Base-by-base conservation (phyloP, 2,113 vertebrate species). In the Phalacrocorax carbo region DNA sequence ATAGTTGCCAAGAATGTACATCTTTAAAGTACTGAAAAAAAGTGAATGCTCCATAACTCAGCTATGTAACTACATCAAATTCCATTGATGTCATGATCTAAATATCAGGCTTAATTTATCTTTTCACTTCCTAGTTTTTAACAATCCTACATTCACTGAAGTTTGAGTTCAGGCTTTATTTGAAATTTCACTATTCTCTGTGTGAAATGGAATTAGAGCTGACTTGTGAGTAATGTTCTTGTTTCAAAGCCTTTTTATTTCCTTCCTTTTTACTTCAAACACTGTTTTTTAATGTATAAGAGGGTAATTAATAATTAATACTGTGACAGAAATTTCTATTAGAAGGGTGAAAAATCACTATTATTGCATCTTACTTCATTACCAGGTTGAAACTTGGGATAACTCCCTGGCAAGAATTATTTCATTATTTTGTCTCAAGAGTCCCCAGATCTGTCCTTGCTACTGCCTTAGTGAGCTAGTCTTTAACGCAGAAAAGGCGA, bases 261-360 rank as follows among this genome's bases (percentile, higher is more conserved):
- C 32, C 16, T 55, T 78, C 48, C 10, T 49, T 88, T 91, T 87
- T 66, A 44, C 69, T 91, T 93, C 29, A 77, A 82, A 60, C 10
- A 20, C 10, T 23, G 1, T 29, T 88, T 13, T 65, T 93, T 94
- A 51, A 46, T 51, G 72, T 91, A 46, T 46, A 88, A 25, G 40
- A 87, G 7, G n/a, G 84, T 90, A 93, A 95, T 93, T 96, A 95
- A 93, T 69, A 68, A 26, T 38, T 69, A 68, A 46, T 46, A 46
- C 18, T 19, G 30, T 87, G 79, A 61, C 32, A 86, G 17, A 6
- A 73, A 13, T 61, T 82, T 94, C 70, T 85, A 30, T 81, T 90
- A 70, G 44, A 64, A 88, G 3, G 4, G 42, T 9, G 30, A 3
- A 27, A 95, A 96, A 91, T 7, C 4, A 10, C 52, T 42, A 32